phyloP scores from a whole-genome alignment of 2,888 invertebrate species.

The Acanthosepion esculentum region DNA sequence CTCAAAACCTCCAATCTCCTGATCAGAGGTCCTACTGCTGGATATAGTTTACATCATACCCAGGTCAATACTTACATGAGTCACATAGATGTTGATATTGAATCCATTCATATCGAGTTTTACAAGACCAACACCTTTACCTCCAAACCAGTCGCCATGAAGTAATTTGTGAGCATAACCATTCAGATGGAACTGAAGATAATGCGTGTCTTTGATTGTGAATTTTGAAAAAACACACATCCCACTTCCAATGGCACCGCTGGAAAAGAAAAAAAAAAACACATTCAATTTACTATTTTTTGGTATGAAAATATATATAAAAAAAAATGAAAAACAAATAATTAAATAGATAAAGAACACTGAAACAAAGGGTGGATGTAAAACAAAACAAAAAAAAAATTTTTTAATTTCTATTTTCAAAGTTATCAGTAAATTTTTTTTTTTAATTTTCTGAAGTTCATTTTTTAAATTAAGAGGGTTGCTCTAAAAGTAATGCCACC shows the following conservation, averaged over 20 bases:
- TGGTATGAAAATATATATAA: background rate
- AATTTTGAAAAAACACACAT: conserved; percentile 73
- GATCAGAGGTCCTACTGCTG: too few relatives aligned
- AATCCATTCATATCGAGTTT: conserved; percentile 76
- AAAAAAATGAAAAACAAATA: too few relatives aligned
- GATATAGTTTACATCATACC: too few relatives aligned
- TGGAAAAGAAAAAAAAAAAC: conserved; percentile 54
- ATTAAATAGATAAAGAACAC: too few relatives aligned
- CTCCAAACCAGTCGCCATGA: conserved; percentile 99
- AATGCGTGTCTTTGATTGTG: conserved; percentile 83
- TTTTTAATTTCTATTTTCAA: too few relatives aligned
- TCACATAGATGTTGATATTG: conserved; percentile 89
- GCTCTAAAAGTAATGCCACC: too few relatives aligned
- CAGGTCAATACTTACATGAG: conserved; percentile 87
- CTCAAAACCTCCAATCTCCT: too few relatives aligned
- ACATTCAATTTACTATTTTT: background rate
- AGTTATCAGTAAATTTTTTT: too few relatives aligned
- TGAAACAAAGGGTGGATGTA: too few relatives aligned
- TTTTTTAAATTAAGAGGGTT: too few relatives aligned
- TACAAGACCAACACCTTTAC: conserved; percentile 82
- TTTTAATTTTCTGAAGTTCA: too few relatives aligned
- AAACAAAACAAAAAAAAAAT: too few relatives aligned
- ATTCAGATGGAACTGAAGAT: conserved; percentile 96
- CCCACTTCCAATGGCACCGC: conserved; percentile 74
- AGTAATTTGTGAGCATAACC: conserved; percentile 96